Evolutionary conservation across 2,888 invertebrate genomes (phyloP), one percentile per base, ranked within the genome.

Genomic region (Fragum fragum): DNA sequence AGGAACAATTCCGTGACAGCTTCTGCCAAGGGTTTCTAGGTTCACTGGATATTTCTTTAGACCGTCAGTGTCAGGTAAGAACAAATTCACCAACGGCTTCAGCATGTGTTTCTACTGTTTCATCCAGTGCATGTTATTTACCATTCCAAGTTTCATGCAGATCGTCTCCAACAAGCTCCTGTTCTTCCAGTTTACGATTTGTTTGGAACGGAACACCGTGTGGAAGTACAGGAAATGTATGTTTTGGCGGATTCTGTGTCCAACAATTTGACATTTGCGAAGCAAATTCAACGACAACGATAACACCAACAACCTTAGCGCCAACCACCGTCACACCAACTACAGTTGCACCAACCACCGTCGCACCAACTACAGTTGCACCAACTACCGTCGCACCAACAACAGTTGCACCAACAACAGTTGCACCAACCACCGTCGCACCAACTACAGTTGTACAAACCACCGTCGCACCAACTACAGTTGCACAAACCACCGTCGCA

Each of bases 161-260:
- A 21, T 26, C 57, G 14, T 23, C 36, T 2, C 23, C 68, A 11
- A n/a, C 18, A 6, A 32, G 39, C 18, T 18, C 39, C 16, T 68
- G 68, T 23, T 42, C 39, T 2, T 18, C 68, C 9, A 23, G n/a
- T 0, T 32, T 68, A 18, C 1, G 68, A 42, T 68, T 68, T 42
- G 68, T 68, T 16, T 68, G 68, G 68, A 68, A 68, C 39, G 68
- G 68, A n/a, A 68, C 68, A 14, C 68, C 68, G 1, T 68, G 68
- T 39, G 68, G 68, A 9, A 68, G n/a, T 23, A 42, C 18, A 18
- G 57, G 57, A 26, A 47, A 47, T n/a, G 9, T 57, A 5, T 68
- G 68, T 36, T 68, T 21, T 26, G 32, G 32, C 1, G 68, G 68
- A 39, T 42, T 36, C 16, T 68, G 68, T 42, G 42, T 42, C 2